A percentile compares a stretch with the other conserved stretches of the same genome.
Conservation (phyloP, 2,797 vertebrate genomes). For the Perodicticus potto region DNA sequence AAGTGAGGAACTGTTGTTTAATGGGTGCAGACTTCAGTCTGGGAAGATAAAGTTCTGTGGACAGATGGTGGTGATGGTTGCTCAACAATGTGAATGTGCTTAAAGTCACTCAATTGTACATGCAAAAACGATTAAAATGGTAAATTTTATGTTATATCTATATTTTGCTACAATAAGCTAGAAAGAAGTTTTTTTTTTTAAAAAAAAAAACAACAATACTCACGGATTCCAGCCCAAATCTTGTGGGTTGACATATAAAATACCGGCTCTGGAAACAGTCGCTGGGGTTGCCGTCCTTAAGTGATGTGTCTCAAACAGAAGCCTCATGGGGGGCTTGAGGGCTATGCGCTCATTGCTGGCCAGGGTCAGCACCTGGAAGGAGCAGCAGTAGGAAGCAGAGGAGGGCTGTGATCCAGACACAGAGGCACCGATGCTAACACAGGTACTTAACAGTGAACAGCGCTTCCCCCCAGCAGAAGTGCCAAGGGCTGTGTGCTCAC, state of each 20-base stretch:
- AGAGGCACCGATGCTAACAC: fast-evolving
- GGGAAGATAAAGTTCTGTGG: neutral
- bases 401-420: fast-evolving
- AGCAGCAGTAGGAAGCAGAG: neutral
- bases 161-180: neutral
- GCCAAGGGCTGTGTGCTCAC: neutral
- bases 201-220: conserved; percentile 81
- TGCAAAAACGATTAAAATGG: neutral
- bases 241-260: conserved; percentile 91
- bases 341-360: conserved; percentile 91
- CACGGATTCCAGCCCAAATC: conserved; percentile 92
- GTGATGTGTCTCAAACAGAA: conserved; percentile 93
- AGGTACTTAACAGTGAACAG: no score
- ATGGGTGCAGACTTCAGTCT: neutral
- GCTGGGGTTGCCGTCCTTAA: conserved; percentile 90
- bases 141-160: neutral
- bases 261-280: conserved; percentile 91
- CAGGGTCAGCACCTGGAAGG: conserved; percentile 90
- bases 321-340: conserved; percentile 89
- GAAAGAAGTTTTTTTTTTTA: neutral
- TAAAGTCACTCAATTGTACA: neutral
- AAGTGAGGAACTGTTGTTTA: neutral
- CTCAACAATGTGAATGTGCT: neutral
- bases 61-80: fast-evolving
- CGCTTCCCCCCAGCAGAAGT: fast-evolving